Base-by-base conservation (phyloP, 2,888 invertebrate genomes). In the Cataglyphis altisquamis region DNA sequence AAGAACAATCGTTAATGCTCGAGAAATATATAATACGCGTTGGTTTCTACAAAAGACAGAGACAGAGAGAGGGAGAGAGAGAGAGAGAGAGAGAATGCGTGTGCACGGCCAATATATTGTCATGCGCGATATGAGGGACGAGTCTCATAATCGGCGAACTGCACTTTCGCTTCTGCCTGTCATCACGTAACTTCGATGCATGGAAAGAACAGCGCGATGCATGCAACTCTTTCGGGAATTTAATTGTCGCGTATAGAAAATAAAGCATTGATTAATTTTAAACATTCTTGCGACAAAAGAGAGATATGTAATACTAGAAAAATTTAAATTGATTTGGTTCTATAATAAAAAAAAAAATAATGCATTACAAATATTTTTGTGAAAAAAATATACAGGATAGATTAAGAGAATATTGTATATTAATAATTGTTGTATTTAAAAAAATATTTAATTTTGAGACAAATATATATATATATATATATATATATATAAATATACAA, bases 21-120 rank as follows among this genome's bases (percentile, higher is more conserved):
- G 80, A 60, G 82, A 84, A 87, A 86, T 82, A 80, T 81, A 82
- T 82, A 74, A 68, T 48, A 64, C 29, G 72, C 77, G 60, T 84
- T 62, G 68, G 62, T 41, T 52, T 9, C 39, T 63, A 55, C n/a
- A 82, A 82, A 64, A 66, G 57, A 41, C 29, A 82, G 62, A 9
- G 15, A 29, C 6, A 12, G 36, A 36, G 36, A 41, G 41, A 10
- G 12, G 12, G 12, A 41, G 12, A 41, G 15, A 45, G 45, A 45
- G 15, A 45, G 48, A 48, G 5, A 48, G 8, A 48, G n/a, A 4
- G 8, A 52, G 52, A 2, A 52, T 32, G 8, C 15, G 15, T 60
- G 41, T n/a, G 36, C 55, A 39, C 48, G n/a, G 29, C 29, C 29
- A n/a, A 45, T 15, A 32, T 62, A 39, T 74, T 32, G 15, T 74